Evolutionary conservation across 2,888 invertebrate genomes (phyloP).

Genomic region (Drosophila paranaensis): DNA sequence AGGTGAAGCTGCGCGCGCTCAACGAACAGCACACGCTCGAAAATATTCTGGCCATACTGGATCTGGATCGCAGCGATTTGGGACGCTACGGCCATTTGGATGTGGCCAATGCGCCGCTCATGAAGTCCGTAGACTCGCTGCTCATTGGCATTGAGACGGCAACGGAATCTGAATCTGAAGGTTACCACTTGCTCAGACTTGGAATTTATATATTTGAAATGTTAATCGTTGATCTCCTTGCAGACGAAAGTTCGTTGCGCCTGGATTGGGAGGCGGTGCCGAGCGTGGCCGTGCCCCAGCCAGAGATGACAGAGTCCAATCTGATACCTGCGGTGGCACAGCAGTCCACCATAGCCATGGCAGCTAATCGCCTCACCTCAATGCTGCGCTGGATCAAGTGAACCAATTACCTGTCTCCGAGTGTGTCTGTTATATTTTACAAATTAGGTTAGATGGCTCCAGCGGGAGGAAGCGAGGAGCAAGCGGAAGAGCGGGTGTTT

Average conservation of each 20-base stretch:
- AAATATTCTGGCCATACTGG: constrained; percentile 90
- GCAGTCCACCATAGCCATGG: constrained; percentile 88
- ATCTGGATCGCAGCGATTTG: constrained; percentile 88
- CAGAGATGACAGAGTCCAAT: constrained; percentile 74
- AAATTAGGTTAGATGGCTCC: constrained; percentile 58
- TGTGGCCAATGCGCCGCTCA: constrained; percentile 83
- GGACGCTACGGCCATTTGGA: constrained; percentile 90
- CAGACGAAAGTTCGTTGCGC: constrained; percentile 88
- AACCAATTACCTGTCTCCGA: constrained; percentile 21
- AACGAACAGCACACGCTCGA: constrained; percentile 90
- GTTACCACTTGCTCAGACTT: constrained; percentile 70
- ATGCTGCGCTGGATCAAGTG: constrained; percentile 88
- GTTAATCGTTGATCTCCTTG: constrained; percentile 1
- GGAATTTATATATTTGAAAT: background rate
- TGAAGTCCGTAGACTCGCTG: constrained; percentile 87
- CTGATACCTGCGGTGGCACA: constrained; percentile 76
- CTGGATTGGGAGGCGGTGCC: constrained; percentile 93
- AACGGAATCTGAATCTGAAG: constrained; percentile 89
- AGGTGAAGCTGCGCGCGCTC: constrained; percentile 88
- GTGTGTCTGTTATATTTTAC: constrained; percentile 56
- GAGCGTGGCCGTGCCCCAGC: constrained; percentile 68
- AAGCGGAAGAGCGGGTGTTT: constrained; percentile 1
- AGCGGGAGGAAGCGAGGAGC: background rate
- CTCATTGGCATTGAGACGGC: constrained; percentile 87
- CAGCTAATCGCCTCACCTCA: constrained; percentile 92